Evolutionary conservation across 23 tunicate species (phyloP).

Genomic region (Corella eumyota): DNA sequence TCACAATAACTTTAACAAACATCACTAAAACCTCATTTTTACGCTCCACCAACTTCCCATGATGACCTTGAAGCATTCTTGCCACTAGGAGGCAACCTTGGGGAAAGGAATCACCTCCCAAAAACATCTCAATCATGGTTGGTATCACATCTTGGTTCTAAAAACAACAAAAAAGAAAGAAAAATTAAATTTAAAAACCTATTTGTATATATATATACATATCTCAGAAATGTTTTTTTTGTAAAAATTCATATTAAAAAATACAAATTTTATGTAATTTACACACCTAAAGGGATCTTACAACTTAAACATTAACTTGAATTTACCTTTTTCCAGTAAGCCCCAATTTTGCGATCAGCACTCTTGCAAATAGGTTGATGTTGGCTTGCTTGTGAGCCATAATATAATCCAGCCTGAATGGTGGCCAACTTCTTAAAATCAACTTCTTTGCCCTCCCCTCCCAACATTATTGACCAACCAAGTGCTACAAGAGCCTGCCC

Average conservation of each 20-base stretch:
- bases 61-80: too few relatives aligned
- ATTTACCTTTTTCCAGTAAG: conserved; percentile 48
- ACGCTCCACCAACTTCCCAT: background rate
- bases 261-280: too few relatives aligned
- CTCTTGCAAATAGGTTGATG: conserved; percentile 24
- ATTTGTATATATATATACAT: background rate
- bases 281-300: background rate
- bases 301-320: background rate
- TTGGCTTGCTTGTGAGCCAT: conserved; percentile 29
- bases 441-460: background rate
- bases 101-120: too few relatives aligned
- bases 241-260: too few relatives aligned
- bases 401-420: conserved; percentile 42
- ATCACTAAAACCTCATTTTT: conserved; percentile 5
- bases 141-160: too few relatives aligned
- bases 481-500: conserved; percentile 56
- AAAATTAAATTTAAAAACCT: background rate
- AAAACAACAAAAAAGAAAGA: too few relatives aligned
- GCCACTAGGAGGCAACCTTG: too few relatives aligned
- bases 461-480: conserved; percentile 31
- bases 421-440: conserved; percentile 21
- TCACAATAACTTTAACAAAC: conserved; percentile 12
- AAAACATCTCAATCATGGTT: too few relatives aligned
- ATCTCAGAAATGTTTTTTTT: too few relatives aligned
- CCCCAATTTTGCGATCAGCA: conserved; percentile 18